Base-by-base conservation (phyloP, 2,888 invertebrate genomes). In the Dolichomitus sp. region DNA sequence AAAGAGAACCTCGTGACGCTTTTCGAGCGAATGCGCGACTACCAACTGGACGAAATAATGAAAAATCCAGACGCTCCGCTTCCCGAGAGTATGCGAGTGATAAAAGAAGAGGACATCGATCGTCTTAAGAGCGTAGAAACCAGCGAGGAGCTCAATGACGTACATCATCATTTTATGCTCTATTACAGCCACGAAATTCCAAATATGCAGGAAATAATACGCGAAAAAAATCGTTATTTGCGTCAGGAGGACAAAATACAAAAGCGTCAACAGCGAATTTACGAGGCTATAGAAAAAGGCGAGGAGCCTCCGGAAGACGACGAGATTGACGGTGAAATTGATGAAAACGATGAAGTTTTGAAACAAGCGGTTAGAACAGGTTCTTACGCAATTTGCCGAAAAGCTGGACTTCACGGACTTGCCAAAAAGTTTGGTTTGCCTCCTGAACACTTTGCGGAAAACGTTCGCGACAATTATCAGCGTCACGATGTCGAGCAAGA, bases 361-460 rank as follows among this genome's bases (percentile, higher is more conserved):
- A 98, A 98, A 93, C 97, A 97, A 90, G 97, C 98, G 0, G 96
- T 96, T 72, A 95, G 98, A 80, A 97, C 97, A 61, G 98, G 98
- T 4, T 97, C 98, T 0, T 99, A 99, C 92, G 96, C 97, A 66
- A 95, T 98, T 86, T 98, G 98, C 89, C 95, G 96, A 72, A 97
- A 96, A 92, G 97, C 97, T 1, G 98, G 98, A 50, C 95, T 98
- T 19, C 97, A 96, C 90, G 96, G 97, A 0, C 95, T 99, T 70
- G 97, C 98, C 7, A 97, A 97, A 92, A 96, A 96, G 92, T 99
- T 99, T 94, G 99, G 99, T 79, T 94, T 99, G 74, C 96, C 97
- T 0, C 98, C 99, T 0, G 98, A 98, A 92, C 97, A 99, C 94
- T 99, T 98, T 93, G 98, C 98, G 0, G 99, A 99, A 94, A 99